Base-by-base conservation (phyloP, 2,888 invertebrate species). In the Himalopsyche anomala region DNA sequence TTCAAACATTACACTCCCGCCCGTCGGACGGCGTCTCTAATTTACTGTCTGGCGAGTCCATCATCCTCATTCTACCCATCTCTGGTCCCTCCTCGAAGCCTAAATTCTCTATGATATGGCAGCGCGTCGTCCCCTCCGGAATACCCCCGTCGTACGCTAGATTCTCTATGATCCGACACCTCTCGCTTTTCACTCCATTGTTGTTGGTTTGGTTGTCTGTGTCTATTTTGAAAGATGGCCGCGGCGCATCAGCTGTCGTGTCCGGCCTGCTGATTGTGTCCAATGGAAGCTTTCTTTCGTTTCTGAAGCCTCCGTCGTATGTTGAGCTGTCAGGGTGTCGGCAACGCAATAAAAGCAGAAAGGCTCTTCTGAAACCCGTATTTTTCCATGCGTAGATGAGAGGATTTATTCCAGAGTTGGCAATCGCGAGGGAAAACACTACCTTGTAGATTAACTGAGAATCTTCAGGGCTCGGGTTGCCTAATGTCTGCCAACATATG, bases 311-410 rank as follows among this genome's bases (percentile, higher is more conserved):
- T 42, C 91, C 90, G 81, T 93, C 91, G 88, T 94, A 93, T 87
- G 94, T 93, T 0, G 93, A 93, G 0, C 93, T 91, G 89, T 95
- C 95, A 0, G 95, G 95, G 87, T 94, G 92, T 90, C 94, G 94
- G 90, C 96, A 96, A 42, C 94, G 94, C 19, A 96, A 91, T 15
- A 96, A 92, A 88, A 94, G 94, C 51, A 94, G 93, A 90, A 97
- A 96, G 1, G 96, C 96, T 82, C 94, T 94, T 5, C 96, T 94
- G 90, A 96, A 97, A 88, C 95, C 96, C 9, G 95, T 93, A 91
- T 96, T 97, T 91, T 97, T 97, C 97, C 97, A 97, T 51, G 96
- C 96, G 92, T 97, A 97, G 89, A 97, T 96, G 80, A 97, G 92
- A 0, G 97, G 97, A 91, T 97, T 97, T 90, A 96, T 94, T 45